Evolutionary conservation across 1,140 invertebrate species (phyloP).

Genomic region (Steinernema feltiae): DNA sequence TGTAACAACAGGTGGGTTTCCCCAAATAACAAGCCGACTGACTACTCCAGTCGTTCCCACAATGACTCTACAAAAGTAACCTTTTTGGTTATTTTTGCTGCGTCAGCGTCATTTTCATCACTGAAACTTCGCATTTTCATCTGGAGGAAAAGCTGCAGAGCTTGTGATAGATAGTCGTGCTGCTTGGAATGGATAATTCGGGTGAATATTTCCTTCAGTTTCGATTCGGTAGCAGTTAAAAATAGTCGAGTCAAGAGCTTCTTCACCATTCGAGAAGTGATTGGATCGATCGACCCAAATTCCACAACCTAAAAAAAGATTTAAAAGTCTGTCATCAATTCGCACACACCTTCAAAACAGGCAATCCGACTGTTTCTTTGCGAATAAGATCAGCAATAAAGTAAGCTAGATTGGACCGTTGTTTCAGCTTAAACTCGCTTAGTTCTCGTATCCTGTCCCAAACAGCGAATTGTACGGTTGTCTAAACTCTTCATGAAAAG

Average conservation of each 20-base stretch:
- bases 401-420: conserved; percentile 72
- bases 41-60: neutral
- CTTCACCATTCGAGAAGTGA: conserved; percentile 22
- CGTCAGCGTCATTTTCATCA: neutral
- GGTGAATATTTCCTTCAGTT: conserved; percentile 30
- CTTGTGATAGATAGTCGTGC: conserved; percentile 28
- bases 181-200: conserved; percentile 18
- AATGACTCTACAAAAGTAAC: neutral
- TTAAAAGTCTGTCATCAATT: conserved; percentile 12
- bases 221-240: conserved; percentile 22
- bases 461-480: conserved; percentile 76
- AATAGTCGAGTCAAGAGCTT: conserved; percentile 24
- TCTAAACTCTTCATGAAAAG: conserved; percentile 62
- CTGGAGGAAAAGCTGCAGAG: conserved; percentile 54
- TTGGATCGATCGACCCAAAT: conserved; percentile 37
- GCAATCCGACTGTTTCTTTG: conserved; percentile 71
- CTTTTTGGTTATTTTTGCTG: neutral
- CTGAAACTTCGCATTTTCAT: neutral
- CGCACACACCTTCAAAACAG: conserved; percentile 70
- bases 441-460: conserved; percentile 88
- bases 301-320: conserved; percentile 34
- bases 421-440: conserved; percentile 64
- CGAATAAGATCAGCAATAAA: conserved; percentile 75
- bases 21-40: too few species aligned
- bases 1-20: neutral